Conservation (phyloP, 92 coral and sea anemone genomes). For the Epizoanthus scotinus region DNA sequence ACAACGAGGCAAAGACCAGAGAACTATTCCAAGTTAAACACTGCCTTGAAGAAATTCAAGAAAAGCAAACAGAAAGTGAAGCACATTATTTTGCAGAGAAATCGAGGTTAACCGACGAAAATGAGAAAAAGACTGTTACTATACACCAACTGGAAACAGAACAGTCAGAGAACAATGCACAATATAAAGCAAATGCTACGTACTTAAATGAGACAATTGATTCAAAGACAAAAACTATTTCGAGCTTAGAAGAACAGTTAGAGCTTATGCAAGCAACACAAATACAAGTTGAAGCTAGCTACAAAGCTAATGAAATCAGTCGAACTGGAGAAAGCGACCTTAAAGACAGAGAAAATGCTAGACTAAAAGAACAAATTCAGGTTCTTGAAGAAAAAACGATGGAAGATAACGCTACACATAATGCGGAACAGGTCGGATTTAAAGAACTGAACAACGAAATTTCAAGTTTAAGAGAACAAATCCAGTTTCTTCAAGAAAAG, state of each 20-base stretch:
- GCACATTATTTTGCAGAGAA: slow-evolving; percentile 8
- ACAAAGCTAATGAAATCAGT: slow-evolving; percentile 9
- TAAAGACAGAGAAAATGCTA: slow-evolving; percentile 4
- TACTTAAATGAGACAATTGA: neutral
- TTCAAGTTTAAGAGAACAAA: slow-evolving; percentile 9
- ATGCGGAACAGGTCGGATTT: neutral
- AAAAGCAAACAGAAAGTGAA: slow-evolving; percentile 24
- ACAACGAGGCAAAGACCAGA: slow-evolving; percentile 48
- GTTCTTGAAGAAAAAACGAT: slow-evolving; percentile 7
- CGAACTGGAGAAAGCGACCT: slow-evolving; percentile 24
- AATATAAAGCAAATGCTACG: slow-evolving; percentile 16
- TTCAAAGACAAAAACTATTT: slow-evolving; percentile 7
- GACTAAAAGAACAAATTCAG: slow-evolving; percentile 10
- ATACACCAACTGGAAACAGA: slow-evolving; percentile 1
- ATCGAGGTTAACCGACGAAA: slow-evolving; percentile 2
- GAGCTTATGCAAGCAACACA: slow-evolving; percentile 10
- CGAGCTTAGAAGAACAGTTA: slow-evolving; percentile 13
- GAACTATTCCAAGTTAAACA: slow-evolving; percentile 36
- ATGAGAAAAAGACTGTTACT: neutral
- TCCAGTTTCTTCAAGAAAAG: slow-evolving; percentile 6
- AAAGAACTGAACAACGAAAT: slow-evolving; percentile 8
- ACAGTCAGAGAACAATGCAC: slow-evolving; percentile 3
- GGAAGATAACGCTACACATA: slow-evolving; percentile 15
- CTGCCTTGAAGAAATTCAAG: slow-evolving; percentile 34
- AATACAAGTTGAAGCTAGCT: slow-evolving; percentile 22